Percentiles rank a stretch among this genome's conserved stretches.
phyloP scores from a whole-genome alignment of 2,888 invertebrate genomes.

The Caenorhabditis drosophilae region DNA sequence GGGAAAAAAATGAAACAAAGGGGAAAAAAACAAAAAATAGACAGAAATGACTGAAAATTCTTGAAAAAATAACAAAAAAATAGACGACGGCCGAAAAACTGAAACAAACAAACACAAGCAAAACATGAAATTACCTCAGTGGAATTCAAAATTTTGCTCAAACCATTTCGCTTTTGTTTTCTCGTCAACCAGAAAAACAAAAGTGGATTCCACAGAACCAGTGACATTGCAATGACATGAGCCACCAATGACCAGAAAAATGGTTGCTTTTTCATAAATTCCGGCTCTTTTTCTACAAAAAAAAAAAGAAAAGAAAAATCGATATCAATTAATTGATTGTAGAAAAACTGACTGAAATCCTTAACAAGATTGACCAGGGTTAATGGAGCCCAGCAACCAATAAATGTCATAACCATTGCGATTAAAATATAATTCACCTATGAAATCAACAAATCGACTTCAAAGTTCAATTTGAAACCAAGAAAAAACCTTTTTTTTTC shows the following conservation, averaged over 20 bases:
- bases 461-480: background rate
- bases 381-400: constrained; percentile 67
- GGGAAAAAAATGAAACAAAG: constrained; percentile 1
- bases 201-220: constrained; percentile 67
- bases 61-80: background rate
- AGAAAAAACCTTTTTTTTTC: constrained; percentile 48
- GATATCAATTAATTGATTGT: too few relatives aligned
- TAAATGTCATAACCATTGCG: constrained; percentile 80
- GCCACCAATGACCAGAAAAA: constrained; percentile 66
- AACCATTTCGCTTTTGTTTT: constrained; percentile 64
- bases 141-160: constrained; percentile 63
- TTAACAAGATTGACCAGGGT: constrained; percentile 66
- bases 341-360: constrained; percentile 63
- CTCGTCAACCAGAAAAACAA: constrained; percentile 69
- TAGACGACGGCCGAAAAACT: background rate
- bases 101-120: background rate
- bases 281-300: constrained; percentile 57
- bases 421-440: constrained; percentile 60
- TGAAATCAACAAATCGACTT: constrained; percentile 1
- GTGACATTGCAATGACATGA: constrained; percentile 67
- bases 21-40: background rate
- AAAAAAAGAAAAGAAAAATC: background rate
- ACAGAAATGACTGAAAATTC: background rate
- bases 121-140: constrained; percentile 51
- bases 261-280: constrained; percentile 59